Conservation (phyloP, 2,888 invertebrate genomes). For the Drosophila tanythrix region DNA sequence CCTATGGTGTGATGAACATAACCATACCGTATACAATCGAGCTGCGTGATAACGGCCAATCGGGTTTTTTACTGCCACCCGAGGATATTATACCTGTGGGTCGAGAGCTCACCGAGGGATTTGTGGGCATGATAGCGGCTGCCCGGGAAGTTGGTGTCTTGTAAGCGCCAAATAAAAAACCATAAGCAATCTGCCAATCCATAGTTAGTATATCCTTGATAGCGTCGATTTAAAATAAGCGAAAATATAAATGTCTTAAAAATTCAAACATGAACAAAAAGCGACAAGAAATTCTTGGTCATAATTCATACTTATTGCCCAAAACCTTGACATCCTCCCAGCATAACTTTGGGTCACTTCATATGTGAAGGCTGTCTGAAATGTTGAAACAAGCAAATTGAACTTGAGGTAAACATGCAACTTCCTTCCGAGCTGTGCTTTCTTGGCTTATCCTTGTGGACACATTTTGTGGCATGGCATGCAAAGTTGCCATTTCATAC, state of each 20-base stretch:
- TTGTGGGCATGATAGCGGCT: conserved; percentile 86
- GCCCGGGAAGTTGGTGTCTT: conserved; percentile 82
- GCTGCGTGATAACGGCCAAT: conserved; percentile 88
- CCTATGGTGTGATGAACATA: conserved; percentile 86
- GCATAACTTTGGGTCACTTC: conserved; percentile 12
- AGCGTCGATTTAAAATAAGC: background rate
- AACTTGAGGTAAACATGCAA: conserved; percentile 77
- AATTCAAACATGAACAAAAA: background rate
- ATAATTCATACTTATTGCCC: conserved; percentile 38
- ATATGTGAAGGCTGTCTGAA: conserved; percentile 47
- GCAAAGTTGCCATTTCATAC: conserved; percentile 64
- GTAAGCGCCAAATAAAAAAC: conserved; percentile 53
- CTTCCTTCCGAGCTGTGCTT: conserved; percentile 61
- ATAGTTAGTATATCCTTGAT: background rate
- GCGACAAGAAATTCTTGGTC: conserved; percentile 78
- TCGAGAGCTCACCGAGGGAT: conserved; percentile 87
- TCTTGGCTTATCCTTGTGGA: conserved; percentile 64
- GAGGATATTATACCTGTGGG: conserved; percentile 87
- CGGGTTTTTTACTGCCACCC: conserved; percentile 89
- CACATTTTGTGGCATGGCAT: conserved; percentile 55
- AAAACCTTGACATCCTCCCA: conserved; percentile 36
- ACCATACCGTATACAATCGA: conserved; percentile 87
- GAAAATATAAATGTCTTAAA: background rate
- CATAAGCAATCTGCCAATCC: background rate
- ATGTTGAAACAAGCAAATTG: conserved; percentile 70